Evolutionary conservation across 2,797 vertebrate species (phyloP).

Genomic region (Coregonus ussuriensis): DNA sequence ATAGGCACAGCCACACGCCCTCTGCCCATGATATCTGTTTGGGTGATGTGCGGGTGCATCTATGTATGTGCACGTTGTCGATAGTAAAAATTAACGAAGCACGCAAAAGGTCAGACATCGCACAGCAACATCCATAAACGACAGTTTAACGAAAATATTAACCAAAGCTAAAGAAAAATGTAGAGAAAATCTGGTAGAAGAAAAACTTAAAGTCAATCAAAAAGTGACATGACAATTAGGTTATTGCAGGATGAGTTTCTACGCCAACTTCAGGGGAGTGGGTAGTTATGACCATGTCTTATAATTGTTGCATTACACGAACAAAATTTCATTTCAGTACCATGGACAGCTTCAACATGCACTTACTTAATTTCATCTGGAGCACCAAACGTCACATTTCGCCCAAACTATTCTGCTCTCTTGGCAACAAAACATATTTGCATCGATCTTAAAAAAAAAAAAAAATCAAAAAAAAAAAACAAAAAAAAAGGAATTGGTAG

Average conservation of each 20-base stretch:
- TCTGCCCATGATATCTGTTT: background rate
- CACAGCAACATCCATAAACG: background rate
- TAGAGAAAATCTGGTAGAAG: background rate
- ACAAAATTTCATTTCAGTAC: slow-evolving; percentile 49
- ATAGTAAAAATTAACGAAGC: background rate
- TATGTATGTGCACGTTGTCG: background rate
- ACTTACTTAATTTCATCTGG: background rate
- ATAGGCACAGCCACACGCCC: background rate
- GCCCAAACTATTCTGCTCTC: too few relatives aligned
- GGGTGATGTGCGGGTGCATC: background rate
- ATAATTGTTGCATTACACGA: background rate
- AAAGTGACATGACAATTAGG: background rate
- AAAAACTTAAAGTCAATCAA: background rate
- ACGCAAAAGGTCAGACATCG: background rate
- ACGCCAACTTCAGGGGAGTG: background rate
- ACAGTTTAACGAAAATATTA: background rate
- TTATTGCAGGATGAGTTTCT: background rate
- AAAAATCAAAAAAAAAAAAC: too few relatives aligned
- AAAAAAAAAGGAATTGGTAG: too few relatives aligned
- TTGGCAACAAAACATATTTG: too few relatives aligned
- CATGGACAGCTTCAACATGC: slow-evolving; percentile 50
- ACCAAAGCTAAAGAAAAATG: background rate
- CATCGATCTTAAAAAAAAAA: too few relatives aligned
- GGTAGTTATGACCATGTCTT: background rate
- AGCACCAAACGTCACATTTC: background rate